phyloP scores from a whole-genome alignment of 1,140 invertebrate species.

The Harlomillsia oculata region DNA sequence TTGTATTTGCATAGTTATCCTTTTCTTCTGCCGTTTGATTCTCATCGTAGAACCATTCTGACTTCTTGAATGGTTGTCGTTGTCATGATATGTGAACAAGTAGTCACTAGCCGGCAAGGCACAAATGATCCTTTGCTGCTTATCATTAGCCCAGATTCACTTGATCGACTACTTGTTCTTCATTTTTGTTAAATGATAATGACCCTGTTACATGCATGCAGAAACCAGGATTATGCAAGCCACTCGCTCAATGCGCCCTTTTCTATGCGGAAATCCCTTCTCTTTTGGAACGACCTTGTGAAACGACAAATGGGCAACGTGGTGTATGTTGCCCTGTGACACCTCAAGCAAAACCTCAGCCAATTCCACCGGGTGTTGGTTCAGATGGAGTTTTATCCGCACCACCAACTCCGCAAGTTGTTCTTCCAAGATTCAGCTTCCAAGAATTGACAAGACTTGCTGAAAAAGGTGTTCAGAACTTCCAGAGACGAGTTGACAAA shows the following conservation, averaged over 20 bases:
- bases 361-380: constrained; percentile 23
- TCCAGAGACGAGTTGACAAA: constrained; percentile 33
- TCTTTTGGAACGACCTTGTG: constrained; percentile 42
- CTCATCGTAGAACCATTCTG: too few relatives aligned
- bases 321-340: constrained; percentile 42
- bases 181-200: background rate
- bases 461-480: constrained; percentile 13
- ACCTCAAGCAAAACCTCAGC: constrained; percentile 14
- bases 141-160: too few relatives aligned
- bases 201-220: background rate
- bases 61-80: too few relatives aligned
- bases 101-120: too few relatives aligned
- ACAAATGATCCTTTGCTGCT: too few relatives aligned
- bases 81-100: too few relatives aligned
- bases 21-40: too few relatives aligned
- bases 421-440: constrained; percentile 37
- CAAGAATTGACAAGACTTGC: constrained; percentile 38
- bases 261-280: constrained; percentile 44
- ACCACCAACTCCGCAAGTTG: constrained; percentile 39
- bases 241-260: constrained; percentile 42
- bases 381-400: constrained; percentile 38
- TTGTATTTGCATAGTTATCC: too few relatives aligned
- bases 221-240: constrained; percentile 39
- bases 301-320: constrained; percentile 37
- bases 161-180: background rate